Evolutionary conservation across 2,113 vertebrate genomes (phyloP), one percentile per base, ranked within the genome.

Genomic region (Copsychus sechellarum): DNA sequence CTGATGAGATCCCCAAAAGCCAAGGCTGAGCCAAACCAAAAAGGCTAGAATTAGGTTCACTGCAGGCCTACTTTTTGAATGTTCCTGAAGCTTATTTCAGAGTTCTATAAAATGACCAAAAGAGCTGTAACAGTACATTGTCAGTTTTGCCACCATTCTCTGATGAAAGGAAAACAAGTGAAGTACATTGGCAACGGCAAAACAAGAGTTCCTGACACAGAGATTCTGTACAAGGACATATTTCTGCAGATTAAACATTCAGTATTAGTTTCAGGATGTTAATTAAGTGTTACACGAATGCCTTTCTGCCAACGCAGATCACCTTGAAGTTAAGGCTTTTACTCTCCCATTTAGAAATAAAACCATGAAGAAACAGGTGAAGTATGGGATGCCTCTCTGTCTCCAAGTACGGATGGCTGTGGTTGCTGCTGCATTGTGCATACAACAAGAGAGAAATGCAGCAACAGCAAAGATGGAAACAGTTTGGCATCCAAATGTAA

Each of bases 351-450:
- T 84, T 60, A 74, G 72, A 76, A 86, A 70, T 22, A 67, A 90
- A 73, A 29, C 1, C 16, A 71, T 16, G 40, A 81, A 78, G 65
- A 86, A 85, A 88, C 5, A 61, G 66, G 50, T 38, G 25, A 93
- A 36, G 18, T 7, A 57, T 19, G 16, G 50, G 45, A 77, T 0
- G 1, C 29, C 58, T 33, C 29, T 45, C 33, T 65, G 21, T 34
- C 47, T 74, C 43, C 33, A 81, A 80, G 28, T 24, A 88, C 11
- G 47, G 26, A 81, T 15, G 22, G 28, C 9, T 61, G 43, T 31
- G 24, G 45, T 48, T 86, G 62, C 47, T 76, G 53, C n/a, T 72
- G 48, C n/a, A 53, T 3, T 1, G 0, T 15, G 74, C 0, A 1
- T 6, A 28, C 4, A 61, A 28, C 4, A 61, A 76, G 29, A 58